Base-by-base conservation (phyloP, 2,113 vertebrate genomes). In the Electrona antarctica region DNA sequence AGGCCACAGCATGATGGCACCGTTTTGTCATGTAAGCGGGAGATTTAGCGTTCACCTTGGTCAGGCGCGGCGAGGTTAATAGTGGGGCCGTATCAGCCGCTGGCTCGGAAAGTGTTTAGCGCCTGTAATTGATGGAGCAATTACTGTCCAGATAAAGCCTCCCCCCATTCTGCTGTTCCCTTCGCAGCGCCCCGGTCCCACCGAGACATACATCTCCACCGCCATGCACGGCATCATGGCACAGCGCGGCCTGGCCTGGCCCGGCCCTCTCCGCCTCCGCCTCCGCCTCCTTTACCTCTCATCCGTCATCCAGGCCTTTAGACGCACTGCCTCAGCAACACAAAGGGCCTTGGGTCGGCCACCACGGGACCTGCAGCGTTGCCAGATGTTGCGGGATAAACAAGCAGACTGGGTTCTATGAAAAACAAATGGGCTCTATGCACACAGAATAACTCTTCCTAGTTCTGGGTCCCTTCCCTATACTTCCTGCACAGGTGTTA, bases 51-150 rank as follows among this genome's bases (percentile, higher is more conserved):
- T 79, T 91, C 81, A 92, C 89, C 89, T 90, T 89, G 86, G 83
- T 90, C 87, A 85, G 86, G 88, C 76, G 52, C 80, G 8, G 69
- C 21, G 71, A 85, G 85, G 88, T 88, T 91, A 89, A 91, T 87
- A 80, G 83, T 14, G 49, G 33, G 33, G 74, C 73, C 67, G 76
- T 79, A 84, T 84, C 84, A 86, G 82, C 78, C 71, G 82, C 73
- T 77, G 83, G 80, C 86, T 86, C 87, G 85, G 85, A 84, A 85
- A 86, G 76, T 76, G 2, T 90, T 88, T 91, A 85, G 81, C 76
- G 52, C 69, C 62, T 79, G 78, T 88, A 85, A 92, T 82, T 88
- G 89, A 91, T 91, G 87, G 87, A 85, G 84, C 81, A 87, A 90
- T 91, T 89, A 90, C 80, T 82, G 75, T 78, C 73, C 45, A 49